phyloP scores from a whole-genome alignment of 2,888 invertebrate species.

The Cotesia congregata region DNA sequence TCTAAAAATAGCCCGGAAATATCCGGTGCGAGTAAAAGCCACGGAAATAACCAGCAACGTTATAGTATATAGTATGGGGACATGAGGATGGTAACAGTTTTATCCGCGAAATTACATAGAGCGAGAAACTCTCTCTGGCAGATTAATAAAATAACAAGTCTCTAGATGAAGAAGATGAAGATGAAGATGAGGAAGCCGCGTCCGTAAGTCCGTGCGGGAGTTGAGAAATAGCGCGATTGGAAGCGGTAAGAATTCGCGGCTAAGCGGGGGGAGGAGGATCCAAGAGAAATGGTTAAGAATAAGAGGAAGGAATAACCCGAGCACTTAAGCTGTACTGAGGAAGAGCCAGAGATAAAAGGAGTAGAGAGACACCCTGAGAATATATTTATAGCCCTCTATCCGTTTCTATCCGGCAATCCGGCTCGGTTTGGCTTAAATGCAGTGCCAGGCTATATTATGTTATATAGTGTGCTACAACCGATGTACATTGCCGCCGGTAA shows the following conservation, averaged over 20 bases:
- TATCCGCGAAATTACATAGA: background rate
- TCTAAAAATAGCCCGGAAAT: background rate
- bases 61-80: no score
- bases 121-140: background rate
- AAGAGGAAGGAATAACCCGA: background rate
- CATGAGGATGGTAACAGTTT: background rate
- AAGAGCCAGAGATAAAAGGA: conserved; percentile 31
- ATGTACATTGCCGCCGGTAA: no score
- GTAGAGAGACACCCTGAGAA: conserved; percentile 29
- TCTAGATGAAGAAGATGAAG: conserved; percentile 5
- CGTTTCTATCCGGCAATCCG: conserved; percentile 55
- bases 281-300: conserved; percentile 30
- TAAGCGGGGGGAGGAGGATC: conserved; percentile 40
- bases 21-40: background rate
- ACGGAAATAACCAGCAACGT: background rate
- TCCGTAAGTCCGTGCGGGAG: background rate
- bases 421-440: conserved; percentile 52
- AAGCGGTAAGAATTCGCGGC: conserved; percentile 35
- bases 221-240: background rate
- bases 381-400: conserved; percentile 66
- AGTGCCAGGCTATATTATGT: conserved; percentile 64
- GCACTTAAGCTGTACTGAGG: conserved; percentile 14
- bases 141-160: conserved; percentile 3
- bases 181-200: conserved; percentile 5
- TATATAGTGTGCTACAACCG: conserved; percentile 35